A percentile compares a stretch with the other conserved stretches of the same genome.
phyloP scores from a whole-genome alignment of 2,797 vertebrate genomes.

The Molossus molossus region DNA sequence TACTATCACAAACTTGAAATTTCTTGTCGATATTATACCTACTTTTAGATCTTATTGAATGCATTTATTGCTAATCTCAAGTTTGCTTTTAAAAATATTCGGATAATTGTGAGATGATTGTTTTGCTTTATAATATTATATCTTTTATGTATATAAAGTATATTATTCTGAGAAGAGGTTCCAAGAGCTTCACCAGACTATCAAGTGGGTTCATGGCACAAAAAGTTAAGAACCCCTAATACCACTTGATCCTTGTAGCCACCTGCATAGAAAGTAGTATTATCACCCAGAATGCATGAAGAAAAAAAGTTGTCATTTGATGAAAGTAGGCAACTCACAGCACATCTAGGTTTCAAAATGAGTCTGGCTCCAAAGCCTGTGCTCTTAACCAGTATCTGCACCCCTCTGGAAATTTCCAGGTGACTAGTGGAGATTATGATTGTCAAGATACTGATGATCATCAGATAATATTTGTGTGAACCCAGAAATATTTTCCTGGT shows the following conservation, averaged over 20 bases:
- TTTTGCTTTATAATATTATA: neutral
- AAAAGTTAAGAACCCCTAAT: neutral
- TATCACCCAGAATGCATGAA: neutral
- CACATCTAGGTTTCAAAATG: neutral
- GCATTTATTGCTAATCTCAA: neutral
- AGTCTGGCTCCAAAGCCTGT: neutral
- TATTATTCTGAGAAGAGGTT: neutral
- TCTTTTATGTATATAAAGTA: conserved; percentile 34
- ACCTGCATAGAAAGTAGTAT: neutral
- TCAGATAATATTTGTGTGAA: neutral
- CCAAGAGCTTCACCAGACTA: neutral
- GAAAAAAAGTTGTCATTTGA: neutral
- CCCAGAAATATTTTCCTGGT: neutral
- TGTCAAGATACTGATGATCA: neutral
- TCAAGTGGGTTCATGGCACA: neutral
- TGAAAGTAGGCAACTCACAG: neutral
- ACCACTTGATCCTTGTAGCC: neutral
- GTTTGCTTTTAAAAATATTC: conserved; percentile 24
- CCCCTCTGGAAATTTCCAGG: neutral
- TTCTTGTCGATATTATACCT: neutral
- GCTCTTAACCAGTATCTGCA: neutral
- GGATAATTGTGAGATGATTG: neutral
- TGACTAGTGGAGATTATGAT: neutral
- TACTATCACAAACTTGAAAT: conserved; percentile 37
- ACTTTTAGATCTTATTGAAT: neutral